These are phyloP conservation scores for Tachyglossus aculeatus DNA, from an alignment of 2,797 vertebrate species.

Conservation along the genomic window DNA sequence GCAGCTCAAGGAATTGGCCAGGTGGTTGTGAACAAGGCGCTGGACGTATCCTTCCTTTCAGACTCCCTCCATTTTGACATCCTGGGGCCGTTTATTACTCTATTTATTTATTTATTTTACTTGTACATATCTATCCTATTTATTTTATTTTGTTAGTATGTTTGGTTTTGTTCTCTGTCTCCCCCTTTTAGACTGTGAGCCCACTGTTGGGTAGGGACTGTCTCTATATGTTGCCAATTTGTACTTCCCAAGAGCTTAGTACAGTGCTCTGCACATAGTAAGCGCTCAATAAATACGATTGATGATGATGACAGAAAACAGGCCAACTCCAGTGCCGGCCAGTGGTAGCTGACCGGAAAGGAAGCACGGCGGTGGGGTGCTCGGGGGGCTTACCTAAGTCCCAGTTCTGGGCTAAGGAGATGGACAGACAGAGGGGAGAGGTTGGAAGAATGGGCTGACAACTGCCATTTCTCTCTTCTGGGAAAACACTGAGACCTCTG, in stretches of 20 bases:
- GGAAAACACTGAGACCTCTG: constrained; percentile 13
- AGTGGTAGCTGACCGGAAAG: neutral
- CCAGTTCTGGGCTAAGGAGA: constrained; percentile 14
- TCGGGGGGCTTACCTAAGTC: neutral
- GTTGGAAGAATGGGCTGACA: neutral
- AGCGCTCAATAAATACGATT: too few species aligned
- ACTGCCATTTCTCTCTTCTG: constrained; percentile 2
- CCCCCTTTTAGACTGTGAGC: too few species aligned
- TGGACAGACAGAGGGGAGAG: constrained; percentile 8
- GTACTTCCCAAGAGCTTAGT: too few species aligned
- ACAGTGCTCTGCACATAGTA: too few species aligned
- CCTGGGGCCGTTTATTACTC: too few species aligned
- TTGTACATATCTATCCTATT: too few species aligned
- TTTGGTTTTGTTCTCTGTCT: too few species aligned
- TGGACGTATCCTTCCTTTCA: constrained; percentile 35
- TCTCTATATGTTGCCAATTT: too few species aligned
- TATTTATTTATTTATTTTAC: too few species aligned
- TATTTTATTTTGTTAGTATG: too few species aligned
- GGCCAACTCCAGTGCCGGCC: neutral
- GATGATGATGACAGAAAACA: constrained; percentile 2
- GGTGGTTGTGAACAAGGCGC: constrained; percentile 9
- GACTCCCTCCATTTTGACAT: constrained; percentile 32
- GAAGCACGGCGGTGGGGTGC: constrained; percentile 22
- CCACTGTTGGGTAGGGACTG: too few species aligned
- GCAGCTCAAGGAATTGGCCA: constrained; percentile 6